Percentiles rank a stretch among this genome's conserved stretches.
Conservation (phyloP, 1,140 invertebrate species). For the Nomia melanderi region DNA sequence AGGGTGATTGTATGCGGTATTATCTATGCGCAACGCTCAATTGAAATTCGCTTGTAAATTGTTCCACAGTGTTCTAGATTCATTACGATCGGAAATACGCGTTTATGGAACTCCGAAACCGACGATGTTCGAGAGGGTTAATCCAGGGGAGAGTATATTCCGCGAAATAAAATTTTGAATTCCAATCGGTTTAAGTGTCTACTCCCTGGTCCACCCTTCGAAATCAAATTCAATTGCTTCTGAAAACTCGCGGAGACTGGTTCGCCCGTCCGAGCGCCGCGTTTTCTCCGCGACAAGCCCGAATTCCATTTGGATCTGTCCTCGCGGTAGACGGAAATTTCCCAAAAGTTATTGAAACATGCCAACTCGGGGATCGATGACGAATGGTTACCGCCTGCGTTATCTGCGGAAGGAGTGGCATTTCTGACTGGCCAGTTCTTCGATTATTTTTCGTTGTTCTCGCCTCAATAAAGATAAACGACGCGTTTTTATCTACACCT, state of each 20-base stretch:
- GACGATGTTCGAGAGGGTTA: neutral
- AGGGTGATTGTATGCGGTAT: no score
- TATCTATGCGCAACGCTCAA: no score
- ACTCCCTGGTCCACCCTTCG: neutral
- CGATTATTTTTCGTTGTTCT: slow-evolving; percentile 25
- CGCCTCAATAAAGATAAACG: slow-evolving; percentile 45
- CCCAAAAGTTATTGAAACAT: neutral
- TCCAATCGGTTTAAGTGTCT: neutral
- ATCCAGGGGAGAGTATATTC: neutral
- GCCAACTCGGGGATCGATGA: neutral
- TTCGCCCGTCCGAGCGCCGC: neutral
- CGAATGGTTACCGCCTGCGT: slow-evolving; percentile 5
- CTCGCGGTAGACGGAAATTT: neutral
- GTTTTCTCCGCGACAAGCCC: neutral
- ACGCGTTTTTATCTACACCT: slow-evolving; percentile 11
- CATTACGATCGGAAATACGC: neutral
- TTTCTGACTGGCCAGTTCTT: slow-evolving; percentile 33
- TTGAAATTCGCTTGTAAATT: no score
- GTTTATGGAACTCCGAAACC: neutral
- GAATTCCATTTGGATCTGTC: neutral
- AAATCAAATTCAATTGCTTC: neutral
- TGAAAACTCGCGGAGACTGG: neutral
- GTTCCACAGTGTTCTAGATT: no score
- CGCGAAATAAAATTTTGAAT: neutral
- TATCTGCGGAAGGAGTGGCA: slow-evolving; percentile 36